Conservation (phyloP, 2,888 invertebrate species). For the Cenopis cana region DNA sequence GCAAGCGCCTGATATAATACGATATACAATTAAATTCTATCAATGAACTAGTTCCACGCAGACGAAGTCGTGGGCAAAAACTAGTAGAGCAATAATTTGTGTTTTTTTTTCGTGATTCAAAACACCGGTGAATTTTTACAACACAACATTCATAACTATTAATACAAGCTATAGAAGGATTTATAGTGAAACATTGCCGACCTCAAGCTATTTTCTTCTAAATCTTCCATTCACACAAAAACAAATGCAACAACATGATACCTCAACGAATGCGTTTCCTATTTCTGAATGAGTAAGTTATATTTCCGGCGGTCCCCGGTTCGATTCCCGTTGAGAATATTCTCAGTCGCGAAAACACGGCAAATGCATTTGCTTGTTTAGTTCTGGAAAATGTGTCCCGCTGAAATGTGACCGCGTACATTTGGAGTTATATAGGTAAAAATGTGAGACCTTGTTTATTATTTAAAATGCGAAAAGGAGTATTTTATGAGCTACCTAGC, state of each 20-base stretch:
- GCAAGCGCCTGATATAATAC: too few species aligned
- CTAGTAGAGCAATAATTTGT: too few species aligned
- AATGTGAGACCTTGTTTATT: constrained; percentile 9
- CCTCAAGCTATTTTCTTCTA: too few species aligned
- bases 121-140: too few species aligned
- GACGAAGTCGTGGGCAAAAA: too few species aligned
- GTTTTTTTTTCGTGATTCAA: too few species aligned
- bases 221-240: too few species aligned
- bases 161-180: too few species aligned
- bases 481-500: not conserved
- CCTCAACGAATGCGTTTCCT: constrained; percentile 2
- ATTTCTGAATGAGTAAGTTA: constrained; percentile 11
- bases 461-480: constrained; percentile 1
- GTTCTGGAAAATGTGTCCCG: constrained; percentile 11
- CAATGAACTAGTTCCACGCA: too few species aligned
- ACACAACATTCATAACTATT: too few species aligned
- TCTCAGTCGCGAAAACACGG: constrained; percentile 22
- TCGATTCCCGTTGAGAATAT: constrained; percentile 15
- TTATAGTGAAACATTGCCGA: too few species aligned
- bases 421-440: constrained; percentile 1
- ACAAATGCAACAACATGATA: not conserved
- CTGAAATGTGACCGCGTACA: constrained; percentile 6
- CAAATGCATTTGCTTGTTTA: constrained; percentile 40
- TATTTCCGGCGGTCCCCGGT: constrained; percentile 10
- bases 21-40: too few species aligned